A percentile compares a stretch with the other conserved stretches of the same genome.
These are phyloP conservation scores for Anguilla japonica DNA, from an alignment of 2,113 vertebrate species.

Conservation along the genomic window DNA sequence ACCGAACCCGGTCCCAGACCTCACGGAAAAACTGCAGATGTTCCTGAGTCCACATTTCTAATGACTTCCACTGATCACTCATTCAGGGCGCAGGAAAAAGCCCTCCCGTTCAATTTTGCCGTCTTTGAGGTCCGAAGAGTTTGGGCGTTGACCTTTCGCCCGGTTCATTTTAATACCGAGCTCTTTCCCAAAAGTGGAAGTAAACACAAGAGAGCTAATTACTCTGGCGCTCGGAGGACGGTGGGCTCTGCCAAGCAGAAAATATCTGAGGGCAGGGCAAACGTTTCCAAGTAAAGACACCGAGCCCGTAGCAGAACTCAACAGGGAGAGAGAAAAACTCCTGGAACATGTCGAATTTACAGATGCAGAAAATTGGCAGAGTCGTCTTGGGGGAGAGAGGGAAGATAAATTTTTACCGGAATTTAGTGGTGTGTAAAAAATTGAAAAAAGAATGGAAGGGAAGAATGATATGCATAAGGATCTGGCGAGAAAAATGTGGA, in stretches of 20 bases:
- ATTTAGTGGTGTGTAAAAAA: constrained; percentile 28
- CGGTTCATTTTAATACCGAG: constrained; percentile 27
- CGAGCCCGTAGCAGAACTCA: not conserved
- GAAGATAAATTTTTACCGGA: constrained; percentile 1
- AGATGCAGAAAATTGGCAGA: constrained; percentile 35
- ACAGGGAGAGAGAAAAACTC: constrained; percentile 9
- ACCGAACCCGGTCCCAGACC: not conserved
- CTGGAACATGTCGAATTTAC: constrained; percentile 26
- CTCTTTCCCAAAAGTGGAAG: constrained; percentile 12
- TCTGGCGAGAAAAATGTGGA: not conserved
- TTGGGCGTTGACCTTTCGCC: constrained; percentile 26
- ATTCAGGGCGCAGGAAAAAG: constrained; percentile 13
- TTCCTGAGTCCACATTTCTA: not conserved
- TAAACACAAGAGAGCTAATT: constrained; percentile 37
- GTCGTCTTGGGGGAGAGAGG: not conserved
- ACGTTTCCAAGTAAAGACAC: not conserved
- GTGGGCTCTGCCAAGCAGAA: constrained; percentile 26
- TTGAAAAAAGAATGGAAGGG: not conserved
- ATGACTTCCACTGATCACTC: not conserved
- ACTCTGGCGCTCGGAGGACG: constrained; percentile 10
- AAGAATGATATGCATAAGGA: constrained; percentile 1
- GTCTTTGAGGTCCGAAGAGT: constrained; percentile 18
- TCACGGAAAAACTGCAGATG: not conserved
- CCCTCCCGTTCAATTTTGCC: constrained; percentile 23
- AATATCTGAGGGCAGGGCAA: constrained; percentile 23